phyloP scores from a whole-genome alignment of 2,797 vertebrate species.

The Platyrinchus mystaceus region DNA sequence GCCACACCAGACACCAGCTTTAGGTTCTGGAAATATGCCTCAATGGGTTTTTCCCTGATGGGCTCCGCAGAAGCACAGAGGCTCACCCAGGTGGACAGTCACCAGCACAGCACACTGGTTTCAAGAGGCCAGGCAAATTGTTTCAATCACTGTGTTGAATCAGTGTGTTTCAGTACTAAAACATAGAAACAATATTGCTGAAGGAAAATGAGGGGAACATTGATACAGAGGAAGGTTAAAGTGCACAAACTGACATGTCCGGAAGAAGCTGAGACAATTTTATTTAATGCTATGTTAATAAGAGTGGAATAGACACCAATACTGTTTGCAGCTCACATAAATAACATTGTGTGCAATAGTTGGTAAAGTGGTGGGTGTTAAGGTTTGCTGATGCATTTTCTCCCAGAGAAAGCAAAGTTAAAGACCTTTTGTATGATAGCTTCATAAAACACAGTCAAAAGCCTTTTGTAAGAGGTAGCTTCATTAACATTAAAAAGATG shows the following conservation, averaged over 20 bases:
- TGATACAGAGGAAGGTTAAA: not conserved
- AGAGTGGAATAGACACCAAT: not conserved
- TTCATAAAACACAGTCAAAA: not conserved
- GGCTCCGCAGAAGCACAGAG: not conserved
- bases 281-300: not conserved
- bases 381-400: not conserved
- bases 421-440: not conserved
- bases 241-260: not conserved
- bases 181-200: not conserved
- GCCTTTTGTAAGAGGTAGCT: not conserved
- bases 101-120: not conserved
- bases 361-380: not conserved
- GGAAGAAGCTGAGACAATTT: not conserved
- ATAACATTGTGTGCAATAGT: not conserved
- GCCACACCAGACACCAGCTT: not conserved
- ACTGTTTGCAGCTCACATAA: not conserved
- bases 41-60: accelerated
- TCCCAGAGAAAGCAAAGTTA: not conserved
- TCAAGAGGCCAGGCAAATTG: not conserved
- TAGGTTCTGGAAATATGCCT: not conserved
- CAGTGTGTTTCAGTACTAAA: not conserved
- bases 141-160: not conserved
- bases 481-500: constrained; percentile 52
- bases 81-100: not conserved
- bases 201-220: not conserved